phyloP scores from a whole-genome alignment of 2,113 vertebrate genomes.

The Paramisgurnus dabryanus region DNA sequence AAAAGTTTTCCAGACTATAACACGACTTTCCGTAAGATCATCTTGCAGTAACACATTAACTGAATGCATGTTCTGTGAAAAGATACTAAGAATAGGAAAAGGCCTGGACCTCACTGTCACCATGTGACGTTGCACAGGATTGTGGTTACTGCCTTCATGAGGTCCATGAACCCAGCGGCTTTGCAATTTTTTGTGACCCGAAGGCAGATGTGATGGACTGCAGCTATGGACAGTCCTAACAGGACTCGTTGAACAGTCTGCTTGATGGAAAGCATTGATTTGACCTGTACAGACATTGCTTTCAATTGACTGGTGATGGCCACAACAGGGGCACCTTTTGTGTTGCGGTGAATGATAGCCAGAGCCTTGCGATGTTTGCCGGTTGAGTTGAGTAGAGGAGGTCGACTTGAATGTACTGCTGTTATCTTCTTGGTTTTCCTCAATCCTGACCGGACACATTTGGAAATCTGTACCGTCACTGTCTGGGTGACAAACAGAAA shows the following conservation, averaged over 20 bases:
- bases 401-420: conserved; percentile 65
- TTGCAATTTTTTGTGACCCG: conserved; percentile 64
- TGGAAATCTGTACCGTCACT: conserved; percentile 59
- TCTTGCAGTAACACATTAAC: too few species aligned
- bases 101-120: conserved; percentile 85
- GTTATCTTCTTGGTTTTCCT: conserved; percentile 66
- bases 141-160: conserved; percentile 72
- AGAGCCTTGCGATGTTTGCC: conserved; percentile 66
- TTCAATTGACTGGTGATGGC: conserved; percentile 56
- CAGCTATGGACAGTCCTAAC: conserved; percentile 62
- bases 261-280: conserved; percentile 45
- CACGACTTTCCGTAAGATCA: too few species aligned
- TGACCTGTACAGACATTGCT: conserved; percentile 57
- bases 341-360: conserved; percentile 57
- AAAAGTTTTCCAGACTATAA: too few species aligned
- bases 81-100: conserved; percentile 31
- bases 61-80: conserved; percentile 1
- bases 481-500: conserved; percentile 75
- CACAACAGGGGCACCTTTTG: conserved; percentile 62
- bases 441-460: conserved; percentile 61
- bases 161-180: conserved; percentile 82
- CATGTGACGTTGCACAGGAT: conserved; percentile 79
- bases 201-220: conserved; percentile 69
- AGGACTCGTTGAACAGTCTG: conserved; percentile 53
- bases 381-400: conserved; percentile 70